Evolutionary conservation across 2,888 invertebrate genomes (phyloP).

Genomic region (Toxonevra muliebris): DNA sequence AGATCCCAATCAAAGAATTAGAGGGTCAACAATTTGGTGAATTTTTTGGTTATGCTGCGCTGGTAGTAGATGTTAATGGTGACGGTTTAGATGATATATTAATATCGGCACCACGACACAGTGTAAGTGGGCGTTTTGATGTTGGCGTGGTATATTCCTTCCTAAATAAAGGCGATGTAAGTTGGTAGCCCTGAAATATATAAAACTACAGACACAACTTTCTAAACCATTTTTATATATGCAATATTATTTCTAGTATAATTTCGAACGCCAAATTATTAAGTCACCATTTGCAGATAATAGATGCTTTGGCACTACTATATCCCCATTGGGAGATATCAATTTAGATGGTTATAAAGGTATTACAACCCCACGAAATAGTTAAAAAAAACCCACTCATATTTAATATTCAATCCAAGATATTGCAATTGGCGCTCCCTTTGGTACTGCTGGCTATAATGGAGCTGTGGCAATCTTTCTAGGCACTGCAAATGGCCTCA

Average conservation of each 20-base stretch:
- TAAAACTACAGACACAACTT: neutral
- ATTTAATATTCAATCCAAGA: conserved; percentile 45
- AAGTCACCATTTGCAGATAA: conserved; percentile 27
- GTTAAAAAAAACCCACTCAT: too few relatives aligned
- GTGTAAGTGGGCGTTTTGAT: conserved; percentile 47
- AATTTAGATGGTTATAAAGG: conserved; percentile 71
- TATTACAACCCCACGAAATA: conserved; percentile 40
- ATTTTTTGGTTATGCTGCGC: conserved; percentile 70
- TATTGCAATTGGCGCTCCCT: conserved; percentile 72
- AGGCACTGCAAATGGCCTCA: conserved; percentile 54
- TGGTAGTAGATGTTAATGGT: conserved; percentile 69
- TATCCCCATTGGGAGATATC: conserved; percentile 66
- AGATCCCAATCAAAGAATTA: neutral
- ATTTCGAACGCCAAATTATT: conserved; percentile 34
- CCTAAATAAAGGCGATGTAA: conserved; percentile 42
- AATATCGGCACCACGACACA: conserved; percentile 68
- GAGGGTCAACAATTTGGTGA: conserved; percentile 67
- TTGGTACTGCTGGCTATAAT: conserved; percentile 63
- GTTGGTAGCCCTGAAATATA: neutral
- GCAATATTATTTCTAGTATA: conserved; percentile 29
- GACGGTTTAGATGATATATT: conserved; percentile 70
- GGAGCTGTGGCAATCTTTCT: conserved; percentile 70
- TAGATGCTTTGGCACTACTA: conserved; percentile 44
- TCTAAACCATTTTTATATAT: too few relatives aligned
- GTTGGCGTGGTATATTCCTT: conserved; percentile 47